Evolutionary conservation across 2,888 invertebrate species (phyloP), one percentile per base, ranked within the genome.

Genomic region (Catocala sponsa): DNA sequence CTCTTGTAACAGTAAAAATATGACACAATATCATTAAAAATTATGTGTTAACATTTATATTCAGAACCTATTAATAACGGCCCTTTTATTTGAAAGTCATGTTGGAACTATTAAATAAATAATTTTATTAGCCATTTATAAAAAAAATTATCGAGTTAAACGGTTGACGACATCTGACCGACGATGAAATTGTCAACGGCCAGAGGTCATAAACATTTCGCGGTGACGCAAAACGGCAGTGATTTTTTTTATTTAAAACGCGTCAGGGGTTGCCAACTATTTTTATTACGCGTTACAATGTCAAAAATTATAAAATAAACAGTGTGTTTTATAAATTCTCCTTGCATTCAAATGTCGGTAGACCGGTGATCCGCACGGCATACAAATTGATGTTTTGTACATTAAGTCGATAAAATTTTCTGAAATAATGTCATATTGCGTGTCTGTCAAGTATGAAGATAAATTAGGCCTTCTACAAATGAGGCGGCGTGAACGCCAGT

Each of bases 251-350:
- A 59, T 63, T 54, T 33, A 55, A 59, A 53, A 69, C 58, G n/a
- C 53, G 64, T 60, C 70, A 71, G 35, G 65, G 70, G 55, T 61
- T 89, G 90, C 91, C 91, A 90, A 89, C 79, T 84, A 89, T 88
- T 90, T 91, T 90, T 88, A 89, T 84, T 79, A 81, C 76, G 65
- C 64, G 74, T 80, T 82, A 76, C 80, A 74, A 81, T 82, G 79
- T 81, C 79, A 82, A 81, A 25, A 85, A 79, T 79, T 80, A 77
- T 79, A 74, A 64, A 79, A 83, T 84, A 84, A 86, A 87, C 76
- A 76, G 67, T 59, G 57, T 53, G 66, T 80, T 84, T 84, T 79
- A 80, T 79, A 78, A 56, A 58, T 46, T 50, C 58, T 59, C 35
- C 44, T 64, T 25, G 33, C 15, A 12, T 60, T 65, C 46, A 12